Conservation (phyloP, 2,797 vertebrate species). For the Phyllotis vaccarum region DNA sequence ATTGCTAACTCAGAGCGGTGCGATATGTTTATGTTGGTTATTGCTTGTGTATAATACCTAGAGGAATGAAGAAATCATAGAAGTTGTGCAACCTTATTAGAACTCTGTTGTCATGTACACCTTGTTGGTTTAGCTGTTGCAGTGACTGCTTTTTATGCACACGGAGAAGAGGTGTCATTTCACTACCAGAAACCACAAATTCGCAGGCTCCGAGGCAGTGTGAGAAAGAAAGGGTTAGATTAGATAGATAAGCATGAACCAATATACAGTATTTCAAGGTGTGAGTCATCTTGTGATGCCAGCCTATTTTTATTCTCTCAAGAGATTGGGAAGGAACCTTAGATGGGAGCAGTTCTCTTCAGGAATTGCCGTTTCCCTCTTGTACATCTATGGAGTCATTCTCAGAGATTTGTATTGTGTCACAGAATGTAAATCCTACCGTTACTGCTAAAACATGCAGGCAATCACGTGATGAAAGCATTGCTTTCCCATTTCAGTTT, state of each 20-base stretch:
- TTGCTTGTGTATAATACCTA: neutral
- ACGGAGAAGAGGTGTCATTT: constrained; percentile 59
- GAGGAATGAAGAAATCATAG: constrained; percentile 59
- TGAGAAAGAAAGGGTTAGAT: constrained; percentile 71
- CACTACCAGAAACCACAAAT: constrained; percentile 51
- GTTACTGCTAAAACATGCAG: constrained; percentile 37
- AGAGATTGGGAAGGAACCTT: constrained; percentile 64
- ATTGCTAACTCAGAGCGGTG: neutral
- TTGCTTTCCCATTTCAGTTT: constrained; percentile 24
- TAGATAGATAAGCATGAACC: constrained; percentile 66
- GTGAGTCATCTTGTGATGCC: constrained; percentile 62
- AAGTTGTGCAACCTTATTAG: constrained; percentile 65
- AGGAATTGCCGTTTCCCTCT: constrained; percentile 62
- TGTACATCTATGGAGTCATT: neutral
- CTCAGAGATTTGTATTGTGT: constrained; percentile 35
- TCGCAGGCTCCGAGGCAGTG: constrained; percentile 61
- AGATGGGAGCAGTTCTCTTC: constrained; percentile 33
- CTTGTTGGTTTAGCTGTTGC: constrained; percentile 71
- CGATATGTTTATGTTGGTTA: constrained; percentile 48
- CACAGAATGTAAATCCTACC: constrained; percentile 20
- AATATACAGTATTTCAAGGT: constrained; percentile 60
- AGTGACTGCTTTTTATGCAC: neutral
- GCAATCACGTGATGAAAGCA: constrained; percentile 41
- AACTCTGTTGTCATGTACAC: constrained; percentile 62
- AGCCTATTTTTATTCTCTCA: constrained; percentile 75